Evolutionary conservation across 2,113 vertebrate genomes (phyloP).

Genomic region (Actenoides hombroni): DNA sequence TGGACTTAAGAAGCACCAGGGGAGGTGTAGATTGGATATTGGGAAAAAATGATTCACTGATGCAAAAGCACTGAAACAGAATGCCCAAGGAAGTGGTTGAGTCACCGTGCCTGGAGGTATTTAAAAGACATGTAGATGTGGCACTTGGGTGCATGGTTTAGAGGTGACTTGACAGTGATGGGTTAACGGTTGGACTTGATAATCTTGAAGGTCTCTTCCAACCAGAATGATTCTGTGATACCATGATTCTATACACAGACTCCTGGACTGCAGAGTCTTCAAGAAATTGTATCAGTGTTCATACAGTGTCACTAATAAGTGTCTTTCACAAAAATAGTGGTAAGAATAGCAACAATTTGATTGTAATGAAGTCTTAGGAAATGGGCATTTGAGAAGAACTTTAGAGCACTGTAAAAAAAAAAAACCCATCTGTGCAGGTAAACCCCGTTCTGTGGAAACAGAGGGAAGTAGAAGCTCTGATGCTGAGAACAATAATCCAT

Average conservation of each 20-base stretch:
- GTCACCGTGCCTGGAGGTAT: too few species aligned
- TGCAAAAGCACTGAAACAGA: too few species aligned
- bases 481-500: neutral
- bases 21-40: too few species aligned
- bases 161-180: too few species aligned
- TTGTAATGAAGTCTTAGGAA: neutral
- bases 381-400: neutral
- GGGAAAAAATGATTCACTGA: too few species aligned
- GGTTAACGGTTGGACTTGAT: too few species aligned
- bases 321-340: neutral
- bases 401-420: neutral
- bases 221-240: too few species aligned
- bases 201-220: too few species aligned
- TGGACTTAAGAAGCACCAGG: too few species aligned
- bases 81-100: too few species aligned
- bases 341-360: neutral
- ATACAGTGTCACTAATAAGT: neutral
- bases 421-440: neutral
- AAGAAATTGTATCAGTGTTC: neutral
- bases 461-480: neutral
- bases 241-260: neutral
- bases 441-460: rapidly evolving
- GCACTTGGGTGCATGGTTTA: too few species aligned
- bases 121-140: too few species aligned
- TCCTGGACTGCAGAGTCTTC: neutral